Percentiles rank a stretch among this genome's conserved stretches.
Conservation (phyloP, 2,113 vertebrate species). For the Platycercus adscitus region DNA sequence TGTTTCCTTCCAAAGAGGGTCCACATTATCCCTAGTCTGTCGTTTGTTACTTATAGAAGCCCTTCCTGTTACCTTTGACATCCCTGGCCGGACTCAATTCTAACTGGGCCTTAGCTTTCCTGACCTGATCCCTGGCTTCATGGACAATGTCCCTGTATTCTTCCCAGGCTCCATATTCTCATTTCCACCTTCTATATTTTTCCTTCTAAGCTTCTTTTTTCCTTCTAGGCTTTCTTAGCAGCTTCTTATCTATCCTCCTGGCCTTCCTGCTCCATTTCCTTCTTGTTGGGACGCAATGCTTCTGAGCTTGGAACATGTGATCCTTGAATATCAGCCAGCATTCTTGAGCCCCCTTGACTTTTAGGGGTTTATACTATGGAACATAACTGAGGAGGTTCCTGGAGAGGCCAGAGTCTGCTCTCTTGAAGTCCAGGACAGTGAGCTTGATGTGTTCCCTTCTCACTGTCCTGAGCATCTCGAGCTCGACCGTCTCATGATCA, state of each 20-base stretch:
- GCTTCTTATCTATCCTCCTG: background rate
- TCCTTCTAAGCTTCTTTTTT: background rate
- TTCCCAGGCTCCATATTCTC: background rate
- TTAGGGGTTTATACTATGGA: background rate
- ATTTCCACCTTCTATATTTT: background rate
- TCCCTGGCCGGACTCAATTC: background rate
- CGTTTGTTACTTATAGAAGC: background rate
- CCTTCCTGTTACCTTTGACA: background rate
- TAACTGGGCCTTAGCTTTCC: background rate
- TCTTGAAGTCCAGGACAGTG: background rate
- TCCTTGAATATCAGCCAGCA: background rate
- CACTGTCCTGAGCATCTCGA: background rate
- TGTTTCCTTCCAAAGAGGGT: background rate
- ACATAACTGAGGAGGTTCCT: background rate
- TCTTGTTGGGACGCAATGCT: background rate
- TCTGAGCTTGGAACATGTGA: background rate
- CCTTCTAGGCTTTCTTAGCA: background rate
- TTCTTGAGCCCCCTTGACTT: background rate
- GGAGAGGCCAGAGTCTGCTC: background rate
- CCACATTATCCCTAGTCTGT: background rate
- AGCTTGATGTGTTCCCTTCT: background rate
- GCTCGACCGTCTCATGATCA: background rate
- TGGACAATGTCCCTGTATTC: background rate
- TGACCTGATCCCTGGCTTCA: background rate
- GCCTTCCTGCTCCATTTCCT: background rate